Evolutionary conservation across 2,113 vertebrate genomes (phyloP), one percentile per base, ranked within the genome.

Genomic region (Albula goreensis): DNA sequence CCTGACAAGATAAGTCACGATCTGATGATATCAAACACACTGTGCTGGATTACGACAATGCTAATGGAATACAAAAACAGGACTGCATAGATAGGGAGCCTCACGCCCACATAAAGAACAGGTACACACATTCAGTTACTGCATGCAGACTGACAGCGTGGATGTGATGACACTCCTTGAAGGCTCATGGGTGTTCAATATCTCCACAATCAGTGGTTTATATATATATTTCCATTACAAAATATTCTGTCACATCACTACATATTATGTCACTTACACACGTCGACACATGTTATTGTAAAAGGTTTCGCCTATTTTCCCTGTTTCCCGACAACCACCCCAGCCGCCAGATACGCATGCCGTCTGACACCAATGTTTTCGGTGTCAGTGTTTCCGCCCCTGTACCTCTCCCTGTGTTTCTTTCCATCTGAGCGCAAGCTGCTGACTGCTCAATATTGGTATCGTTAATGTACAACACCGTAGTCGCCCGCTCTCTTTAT

Each of bases 291-390:
- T 74, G 70, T 25, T 25, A 31, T 74, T 31, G 70, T 74, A 3
- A 74, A 5, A 74, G 70, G 70, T 31, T 74, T 74, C 70, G 22
- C 70, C 70, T n/a, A 74, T 74, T 74, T 74, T 31, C 17, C 22
- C 31, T 8, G 48, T 79, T 50, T 79, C 78, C 13, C 31, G 78
- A 48, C 78, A 79, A 79, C 31, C 7, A 50, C n/a, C 70, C 70
- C 78, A 79, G 31, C 41, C 15, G 31, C 49, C 78, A 49, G 31
- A 78, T 49, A 48, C 13, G 17, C 78, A 79, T 48, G 78, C 78
- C 78, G 49, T 50, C 78, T 79, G 41, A 79, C 78, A 49, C 78
- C 78, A 79, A 50, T 15, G 78, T 79, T 79, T 79, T 79, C 78
- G 8, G 22, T 25, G 70, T n/a, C 70, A 48, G 31, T 41, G 31